Percentiles rank a stretch among this genome's conserved stretches.
Evolutionary conservation across 2,113 vertebrate genomes (phyloP).

Genomic region (Globicephala melas): DNA sequence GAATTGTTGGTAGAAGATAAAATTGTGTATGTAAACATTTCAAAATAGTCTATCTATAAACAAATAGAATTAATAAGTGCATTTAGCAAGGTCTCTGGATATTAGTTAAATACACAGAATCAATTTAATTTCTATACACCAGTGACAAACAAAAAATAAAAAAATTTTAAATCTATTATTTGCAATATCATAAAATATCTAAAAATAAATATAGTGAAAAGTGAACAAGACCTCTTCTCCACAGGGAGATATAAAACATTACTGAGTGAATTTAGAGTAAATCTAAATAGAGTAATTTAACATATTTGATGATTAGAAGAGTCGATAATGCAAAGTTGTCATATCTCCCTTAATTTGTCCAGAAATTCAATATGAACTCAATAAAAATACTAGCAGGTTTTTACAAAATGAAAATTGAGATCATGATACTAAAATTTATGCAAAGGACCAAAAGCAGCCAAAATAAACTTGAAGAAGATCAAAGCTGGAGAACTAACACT

Average conservation of each 20-base stretch:
- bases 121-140: neutral
- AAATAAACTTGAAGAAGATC: constrained; percentile 2
- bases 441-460: neutral
- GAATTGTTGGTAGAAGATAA: neutral
- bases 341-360: neutral
- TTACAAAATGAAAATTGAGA: neutral
- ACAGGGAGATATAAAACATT: neutral
- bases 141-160: neutral
- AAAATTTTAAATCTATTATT: neutral
- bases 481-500: neutral
- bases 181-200: neutral
- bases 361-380: neutral
- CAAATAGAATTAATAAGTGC: neutral
- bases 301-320: neutral
- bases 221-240: neutral
- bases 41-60: neutral
- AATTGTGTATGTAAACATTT: neutral
- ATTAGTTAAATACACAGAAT: neutral
- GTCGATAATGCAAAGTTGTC: neutral
- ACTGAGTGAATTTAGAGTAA: neutral
- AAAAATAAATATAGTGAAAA: neutral
- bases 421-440: neutral
- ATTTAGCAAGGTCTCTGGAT: constrained; percentile 25
- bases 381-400: neutral
- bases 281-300: neutral